These are phyloP conservation scores for Pseudochromis fuscus DNA, from an alignment of 2,797 vertebrate species.

Conservation along the genomic window DNA sequence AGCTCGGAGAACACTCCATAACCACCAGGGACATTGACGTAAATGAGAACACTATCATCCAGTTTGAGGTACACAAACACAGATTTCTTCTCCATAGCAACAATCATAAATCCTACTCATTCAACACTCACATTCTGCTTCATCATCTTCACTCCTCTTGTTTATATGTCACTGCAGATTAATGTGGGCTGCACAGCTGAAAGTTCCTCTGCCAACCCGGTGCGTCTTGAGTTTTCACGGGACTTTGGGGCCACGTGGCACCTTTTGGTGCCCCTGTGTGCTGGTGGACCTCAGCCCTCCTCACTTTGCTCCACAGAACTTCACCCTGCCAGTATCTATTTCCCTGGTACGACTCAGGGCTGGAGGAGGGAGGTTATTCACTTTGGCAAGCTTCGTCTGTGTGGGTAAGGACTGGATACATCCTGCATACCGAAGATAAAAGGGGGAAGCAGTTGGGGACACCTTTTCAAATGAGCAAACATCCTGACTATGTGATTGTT, in stretches of 20 bases:
- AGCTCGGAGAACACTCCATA: conserved; percentile 96
- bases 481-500: too few species aligned
- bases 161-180: conserved; percentile 81
- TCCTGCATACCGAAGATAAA: not conserved
- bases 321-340: conserved; percentile 95
- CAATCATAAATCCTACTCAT: conserved; percentile 12
- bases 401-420: conserved; percentile 87
- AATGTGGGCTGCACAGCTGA: conserved; percentile 96
- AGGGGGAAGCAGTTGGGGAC: not conserved
- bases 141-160: conserved; percentile 6
- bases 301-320: conserved; percentile 96
- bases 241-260: conserved; percentile 99
- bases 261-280: conserved; percentile 94
- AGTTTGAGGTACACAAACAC: conserved; percentile 92
- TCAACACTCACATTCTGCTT: conserved; percentile 6
- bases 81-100: conserved; percentile 34
- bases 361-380: conserved; percentile 96
- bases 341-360: conserved; percentile 92
- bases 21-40: conserved; percentile 95
- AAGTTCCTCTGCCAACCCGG: conserved; percentile 91
- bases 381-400: conserved; percentile 94
- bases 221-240: conserved; percentile 94
- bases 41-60: conserved; percentile 97
- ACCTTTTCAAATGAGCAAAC: not conserved
- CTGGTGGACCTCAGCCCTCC: conserved; percentile 91